Base-by-base conservation (phyloP, 2,888 invertebrate species). In the Ennomos fuscantarius region DNA sequence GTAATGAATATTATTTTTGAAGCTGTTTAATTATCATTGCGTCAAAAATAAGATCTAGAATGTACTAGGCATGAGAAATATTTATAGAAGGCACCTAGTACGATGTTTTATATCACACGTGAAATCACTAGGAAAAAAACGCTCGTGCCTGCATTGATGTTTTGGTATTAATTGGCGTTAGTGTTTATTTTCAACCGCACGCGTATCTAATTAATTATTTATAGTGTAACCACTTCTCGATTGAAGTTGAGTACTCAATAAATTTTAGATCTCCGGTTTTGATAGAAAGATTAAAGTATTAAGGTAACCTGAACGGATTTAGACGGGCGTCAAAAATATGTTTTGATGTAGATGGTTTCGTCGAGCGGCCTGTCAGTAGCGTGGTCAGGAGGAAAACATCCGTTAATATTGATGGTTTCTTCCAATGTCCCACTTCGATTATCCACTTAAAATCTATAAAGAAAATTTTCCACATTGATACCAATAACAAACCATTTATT, bases 181-280 rank as follows among this genome's bases (percentile, higher is more conserved):
- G 39, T 31, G 24, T 35, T 35, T 45, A 57, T 47, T 41, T 41
- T 62, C 12, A 49, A 44, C 54, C 31, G 9, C 60, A 41, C 54
- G 8, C 50, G 44, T 35, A n/a, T n/a, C n/a, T n/a, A 59, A 69
- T 70, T 62, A 68, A 69, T 56, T 68, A 31, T 37, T 39, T 44
- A 46, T 63, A 62, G 65, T 68, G 69, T 65, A 57, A 56, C 56
- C 62, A 59, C 53, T 62, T 65, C 65, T 62, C 37, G 34, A 52
- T 70, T 70, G 69, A 73, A 66, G 68, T 74, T 51, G 52, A 48
- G 31, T 47, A 37, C 24, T 45, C 60, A 51, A 63, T 65, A 58
- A 69, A 71, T 59, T 63, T 47, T 54, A 54, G 53, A 31, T 57
- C 50, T 64, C 66, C 46, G 66, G 66, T 51, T 51, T 50, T 45